Evolutionary conservation across 2,113 vertebrate genomes (phyloP), one percentile per base, ranked within the genome.

Genomic region (Misgurnus anguillicaudatus): DNA sequence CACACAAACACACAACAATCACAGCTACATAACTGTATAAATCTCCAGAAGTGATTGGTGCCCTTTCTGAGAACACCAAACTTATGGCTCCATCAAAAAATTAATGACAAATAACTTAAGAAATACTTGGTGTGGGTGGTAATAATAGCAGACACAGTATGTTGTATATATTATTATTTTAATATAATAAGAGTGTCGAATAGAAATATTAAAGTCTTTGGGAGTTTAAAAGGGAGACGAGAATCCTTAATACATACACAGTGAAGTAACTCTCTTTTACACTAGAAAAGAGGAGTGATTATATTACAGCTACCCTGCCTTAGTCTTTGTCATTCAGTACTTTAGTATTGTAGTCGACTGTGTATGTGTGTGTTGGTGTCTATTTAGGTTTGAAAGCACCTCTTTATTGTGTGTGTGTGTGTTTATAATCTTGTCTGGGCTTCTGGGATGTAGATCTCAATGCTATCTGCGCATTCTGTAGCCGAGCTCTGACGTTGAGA

Each of bases 401-500:
- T 7, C 14, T 38, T 78, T 10, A 75, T 75, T 65, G 67, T 77
- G 47, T 66, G 78, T 78, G 84, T 86, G 85, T 84, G 64, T 63
- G 82, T 89, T 98, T 95, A 98, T 93, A 98, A 95, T 92, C 97
- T 93, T 90, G 97, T 98, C 91, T 99, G 97, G 78, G 97, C 97
- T 91, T 99, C 97, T 4, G 96, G 97, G 91, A 98, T 99, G 93
- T 98, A 99, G 93, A 98, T 98, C 93, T 98, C 97, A 31, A 98
- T 98, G 93, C 96, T 97, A 93, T 99, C 96, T 36, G 95, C 95
- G 17, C 96, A 98, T 90, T 98, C 97, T 0, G 97, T 98, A 80
- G 96, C 96, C 17, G 97, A 98, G 93, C 94, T 98, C 93, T 99
- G 97, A 81, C 97, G 95, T 87, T 94, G 95, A 8, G 97, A 97